Conservation (phyloP, 2,888 invertebrate species). For the Aphodius granarius region DNA sequence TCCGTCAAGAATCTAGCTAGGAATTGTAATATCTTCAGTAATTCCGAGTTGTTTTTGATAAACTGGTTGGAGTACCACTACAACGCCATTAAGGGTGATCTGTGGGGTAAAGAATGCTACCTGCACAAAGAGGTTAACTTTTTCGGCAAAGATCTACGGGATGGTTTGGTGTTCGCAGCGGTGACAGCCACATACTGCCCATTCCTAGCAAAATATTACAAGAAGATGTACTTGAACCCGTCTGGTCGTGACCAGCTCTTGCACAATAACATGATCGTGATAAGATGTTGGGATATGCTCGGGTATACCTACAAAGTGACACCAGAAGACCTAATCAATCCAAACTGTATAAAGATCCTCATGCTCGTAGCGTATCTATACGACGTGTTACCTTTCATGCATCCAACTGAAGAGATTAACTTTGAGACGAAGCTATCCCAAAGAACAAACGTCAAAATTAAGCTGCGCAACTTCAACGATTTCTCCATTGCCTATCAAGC, state of each 20-base stretch:
- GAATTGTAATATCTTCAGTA: not conserved
- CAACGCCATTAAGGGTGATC: constrained; percentile 36
- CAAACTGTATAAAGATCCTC: constrained; percentile 61
- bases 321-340: constrained; percentile 57
- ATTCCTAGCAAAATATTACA: constrained; percentile 55
- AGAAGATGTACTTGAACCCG: constrained; percentile 55
- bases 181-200: constrained; percentile 62
- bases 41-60: constrained; percentile 4
- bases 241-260: constrained; percentile 51
- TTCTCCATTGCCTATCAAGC: constrained; percentile 39
- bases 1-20: not conserved
- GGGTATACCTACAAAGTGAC: constrained; percentile 59
- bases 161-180: constrained; percentile 60
- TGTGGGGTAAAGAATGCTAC: not conserved
- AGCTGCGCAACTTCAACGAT: constrained; percentile 48
- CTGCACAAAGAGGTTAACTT: constrained; percentile 39
- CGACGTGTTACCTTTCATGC: constrained; percentile 58
- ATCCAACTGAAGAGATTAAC: constrained; percentile 52
- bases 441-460: constrained; percentile 51
- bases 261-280: constrained; percentile 62
- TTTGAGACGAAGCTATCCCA: constrained; percentile 57
- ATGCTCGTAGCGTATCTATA: constrained; percentile 60
- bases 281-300: constrained; percentile 59
- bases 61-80: constrained; percentile 7
- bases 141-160: constrained; percentile 58